Conservation (phyloP, 2,113 vertebrate genomes). For the Phycodurus eques region DNA sequence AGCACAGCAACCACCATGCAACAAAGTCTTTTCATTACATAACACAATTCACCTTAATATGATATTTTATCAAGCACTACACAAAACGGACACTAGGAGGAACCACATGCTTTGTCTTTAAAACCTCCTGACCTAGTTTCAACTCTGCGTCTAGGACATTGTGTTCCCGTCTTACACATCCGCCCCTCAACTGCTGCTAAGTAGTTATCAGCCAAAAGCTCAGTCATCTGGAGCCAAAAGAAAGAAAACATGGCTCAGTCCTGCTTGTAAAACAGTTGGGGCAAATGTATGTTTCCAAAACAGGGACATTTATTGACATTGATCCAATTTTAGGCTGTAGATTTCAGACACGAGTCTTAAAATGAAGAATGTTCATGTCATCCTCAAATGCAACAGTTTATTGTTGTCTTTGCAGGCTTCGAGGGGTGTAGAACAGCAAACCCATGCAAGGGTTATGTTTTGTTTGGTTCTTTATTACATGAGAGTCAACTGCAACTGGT, state of each 20-base stretch:
- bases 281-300: neutral
- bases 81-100: conserved; percentile 61
- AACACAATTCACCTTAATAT: neutral
- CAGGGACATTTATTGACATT: neutral
- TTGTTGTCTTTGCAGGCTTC: neutral
- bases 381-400: neutral
- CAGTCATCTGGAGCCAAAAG: conserved; percentile 16
- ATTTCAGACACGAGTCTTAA: neutral
- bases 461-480: neutral
- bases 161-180: conserved; percentile 66
- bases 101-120: conserved; percentile 53
- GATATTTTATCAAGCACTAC: conserved; percentile 27
- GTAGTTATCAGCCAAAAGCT: conserved; percentile 34
- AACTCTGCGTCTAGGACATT: conserved; percentile 67
- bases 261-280: conserved; percentile 21
- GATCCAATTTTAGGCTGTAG: neutral
- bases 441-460: neutral
- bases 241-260: conserved; percentile 16
- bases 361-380: neutral
- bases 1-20: too few relatives aligned
- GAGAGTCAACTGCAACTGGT: neutral
- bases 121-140: conserved; percentile 66
- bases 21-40: neutral
- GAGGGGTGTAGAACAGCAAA: neutral
- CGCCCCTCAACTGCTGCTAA: conserved; percentile 45